Base-by-base conservation (phyloP, 2,888 invertebrate genomes). In the Helobdella robusta region DNA sequence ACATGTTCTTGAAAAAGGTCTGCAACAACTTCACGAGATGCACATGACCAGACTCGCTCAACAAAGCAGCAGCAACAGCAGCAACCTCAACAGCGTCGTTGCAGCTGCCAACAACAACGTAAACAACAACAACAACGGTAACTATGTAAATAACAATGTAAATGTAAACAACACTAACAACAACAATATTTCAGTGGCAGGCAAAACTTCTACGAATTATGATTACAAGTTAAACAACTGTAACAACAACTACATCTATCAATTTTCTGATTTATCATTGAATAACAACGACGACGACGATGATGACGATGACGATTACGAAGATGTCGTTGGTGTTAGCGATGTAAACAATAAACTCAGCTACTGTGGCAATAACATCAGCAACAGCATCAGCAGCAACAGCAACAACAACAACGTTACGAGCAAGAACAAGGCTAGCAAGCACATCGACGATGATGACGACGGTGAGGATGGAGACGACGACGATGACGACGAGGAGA, bases 1-100 rank as follows among this genome's bases (percentile, higher is more conserved):
- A n/a, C 32, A 62, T n/a, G 62, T 62, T n/a, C 34, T 62, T 28
- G n/a, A 62, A 34, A 50, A 62, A 35, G 62, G 62, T n/a, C 28
- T 62, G 62, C 48, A 35, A 23, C 62, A 62, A 35, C 28, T 62
- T 48, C 48, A 62, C 1, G 62, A 62, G 62, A 62, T 62, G 62
- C 46, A 48, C 2, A 3, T 62, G 2, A 62, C 32, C 50, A 62
- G 28, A 35, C 30, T 62, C 4, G 62, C 62, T 8, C 62, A 32
- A 32, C 28, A 46, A 1, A 60, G 46, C 25, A 5, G n/a, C 50
- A 3, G 5, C 5, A n/a, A 23, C 23, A 23, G 4, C 5, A 54
- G 32, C 30, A 8, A 54, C 54, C 44, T 15, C 44, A 54, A 54
- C 54, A 54, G n/a, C 25, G 5, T 23, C 54, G n/a, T n/a, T n/a